Conservation (phyloP, 2,888 invertebrate genomes). For the Pyrocoelia pectoralis region DNA sequence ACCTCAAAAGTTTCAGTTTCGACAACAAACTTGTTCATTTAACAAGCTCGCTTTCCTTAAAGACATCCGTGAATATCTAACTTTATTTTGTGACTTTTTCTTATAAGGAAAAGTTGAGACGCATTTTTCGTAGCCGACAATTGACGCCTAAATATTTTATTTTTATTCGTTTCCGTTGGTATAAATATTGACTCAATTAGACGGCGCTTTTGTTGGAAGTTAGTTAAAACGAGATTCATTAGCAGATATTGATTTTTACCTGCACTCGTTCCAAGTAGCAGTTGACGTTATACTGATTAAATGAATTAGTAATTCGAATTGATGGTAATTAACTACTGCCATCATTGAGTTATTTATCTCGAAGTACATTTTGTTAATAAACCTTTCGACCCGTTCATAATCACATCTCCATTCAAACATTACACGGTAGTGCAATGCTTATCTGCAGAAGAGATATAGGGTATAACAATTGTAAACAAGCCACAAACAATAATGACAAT, state of each 20-base stretch:
- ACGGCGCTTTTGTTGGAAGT: not conserved
- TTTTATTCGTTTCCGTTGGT: not conserved
- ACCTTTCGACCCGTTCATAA: too few species aligned
- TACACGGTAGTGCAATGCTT: too few species aligned
- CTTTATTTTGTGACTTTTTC: conserved; percentile 24
- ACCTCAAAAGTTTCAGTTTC: conserved; percentile 28
- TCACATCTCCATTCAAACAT: too few species aligned
- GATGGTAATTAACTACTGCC: too few species aligned
- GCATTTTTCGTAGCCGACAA: not conserved
- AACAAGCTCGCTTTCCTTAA: conserved; percentile 23
- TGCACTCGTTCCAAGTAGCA: not conserved
- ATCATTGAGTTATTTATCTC: too few species aligned
- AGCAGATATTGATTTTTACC: not conserved
- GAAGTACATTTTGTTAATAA: too few species aligned
- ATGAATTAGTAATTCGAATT: not conserved
- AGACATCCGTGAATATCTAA: conserved; percentile 19
- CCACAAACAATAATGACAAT: too few species aligned
- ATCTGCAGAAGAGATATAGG: too few species aligned
- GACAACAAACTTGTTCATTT: conserved; percentile 30
- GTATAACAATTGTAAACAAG: too few species aligned
- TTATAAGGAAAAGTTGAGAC: not conserved
- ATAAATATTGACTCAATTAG: not conserved
- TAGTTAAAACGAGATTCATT: conserved; percentile 1
- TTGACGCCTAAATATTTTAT: not conserved
- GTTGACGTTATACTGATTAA: not conserved